Conservation (phyloP, 2,888 invertebrate genomes). For the Lissocephala sabroskyi region DNA sequence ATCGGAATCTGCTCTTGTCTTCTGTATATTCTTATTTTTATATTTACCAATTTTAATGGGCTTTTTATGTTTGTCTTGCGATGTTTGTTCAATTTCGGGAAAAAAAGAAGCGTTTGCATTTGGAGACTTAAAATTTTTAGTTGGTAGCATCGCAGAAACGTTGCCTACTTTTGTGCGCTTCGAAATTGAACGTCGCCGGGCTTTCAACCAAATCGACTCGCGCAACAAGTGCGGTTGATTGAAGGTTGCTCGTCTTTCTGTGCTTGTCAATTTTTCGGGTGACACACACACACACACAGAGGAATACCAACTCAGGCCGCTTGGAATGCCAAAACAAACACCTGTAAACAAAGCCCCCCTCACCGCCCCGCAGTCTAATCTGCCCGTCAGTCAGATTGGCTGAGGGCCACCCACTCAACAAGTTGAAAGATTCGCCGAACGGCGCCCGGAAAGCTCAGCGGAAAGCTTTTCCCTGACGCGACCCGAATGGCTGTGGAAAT, state of each 20-base stretch:
- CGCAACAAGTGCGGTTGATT: too few relatives aligned
- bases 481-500: constrained; percentile 36
- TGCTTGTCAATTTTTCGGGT: neutral
- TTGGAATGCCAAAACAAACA: constrained; percentile 50
- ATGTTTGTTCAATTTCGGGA: neutral
- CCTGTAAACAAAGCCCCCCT: constrained; percentile 52
- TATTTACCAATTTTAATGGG: constrained; percentile 26
- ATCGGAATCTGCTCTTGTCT: neutral
- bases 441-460: constrained; percentile 22
- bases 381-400: neutral
- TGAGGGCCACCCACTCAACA: constrained; percentile 9
- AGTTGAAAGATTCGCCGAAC: constrained; percentile 16
- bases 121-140: constrained; percentile 10
- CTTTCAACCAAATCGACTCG: too few relatives aligned
- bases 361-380: neutral
- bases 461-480: constrained; percentile 23
- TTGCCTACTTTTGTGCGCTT: constrained; percentile 7
- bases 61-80: constrained; percentile 20
- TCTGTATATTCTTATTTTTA: constrained; percentile 12
- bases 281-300: neutral
- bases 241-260: too few relatives aligned
- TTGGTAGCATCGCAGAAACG: constrained; percentile 10
- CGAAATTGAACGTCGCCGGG: too few relatives aligned
- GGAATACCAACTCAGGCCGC: neutral
- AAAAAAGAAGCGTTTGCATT: constrained; percentile 3